Evolutionary conservation across 2,888 invertebrate species (phyloP).

Genomic region (Fissipunctia ypsillon): DNA sequence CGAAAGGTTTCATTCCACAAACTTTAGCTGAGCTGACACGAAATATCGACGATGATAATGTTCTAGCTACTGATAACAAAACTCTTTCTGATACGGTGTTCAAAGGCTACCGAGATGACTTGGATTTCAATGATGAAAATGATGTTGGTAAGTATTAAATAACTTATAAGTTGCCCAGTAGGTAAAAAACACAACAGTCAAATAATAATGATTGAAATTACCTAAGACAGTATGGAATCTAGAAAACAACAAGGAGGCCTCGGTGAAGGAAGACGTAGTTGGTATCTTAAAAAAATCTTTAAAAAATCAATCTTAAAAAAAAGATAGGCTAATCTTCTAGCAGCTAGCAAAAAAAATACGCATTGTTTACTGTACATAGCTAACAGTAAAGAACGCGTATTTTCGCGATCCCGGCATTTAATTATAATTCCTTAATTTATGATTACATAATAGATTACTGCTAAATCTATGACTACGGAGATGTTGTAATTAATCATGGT

Average conservation of each 20-base stretch:
- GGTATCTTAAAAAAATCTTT: too few species aligned
- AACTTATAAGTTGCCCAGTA: neutral
- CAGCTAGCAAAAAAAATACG: neutral
- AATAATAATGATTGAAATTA: neutral
- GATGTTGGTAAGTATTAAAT: conserved; percentile 91
- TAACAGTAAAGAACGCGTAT: too few species aligned
- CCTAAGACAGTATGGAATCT: neutral
- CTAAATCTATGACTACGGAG: neutral
- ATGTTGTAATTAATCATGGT: neutral
- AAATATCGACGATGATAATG: conserved; percentile 79
- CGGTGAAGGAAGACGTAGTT: neutral
- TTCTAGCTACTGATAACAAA: conserved; percentile 74
- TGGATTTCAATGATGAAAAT: conserved; percentile 95
- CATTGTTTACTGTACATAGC: neutral
- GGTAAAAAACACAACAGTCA: too few species aligned
- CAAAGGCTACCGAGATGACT: conserved; percentile 93
- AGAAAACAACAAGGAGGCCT: neutral
- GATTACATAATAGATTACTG: neutral
- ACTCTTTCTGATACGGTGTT: conserved; percentile 88
- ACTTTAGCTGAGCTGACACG: conserved; percentile 80
- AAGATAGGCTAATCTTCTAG: neutral
- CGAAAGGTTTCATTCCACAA: conserved; percentile 84
- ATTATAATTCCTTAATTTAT: neutral
- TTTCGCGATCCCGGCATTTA: neutral
- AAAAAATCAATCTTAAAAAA: too few species aligned